Percentiles rank a stretch among this genome's conserved stretches.
Conservation (phyloP, 1,140 invertebrate genomes). For the Anastrepha ludens region DNA sequence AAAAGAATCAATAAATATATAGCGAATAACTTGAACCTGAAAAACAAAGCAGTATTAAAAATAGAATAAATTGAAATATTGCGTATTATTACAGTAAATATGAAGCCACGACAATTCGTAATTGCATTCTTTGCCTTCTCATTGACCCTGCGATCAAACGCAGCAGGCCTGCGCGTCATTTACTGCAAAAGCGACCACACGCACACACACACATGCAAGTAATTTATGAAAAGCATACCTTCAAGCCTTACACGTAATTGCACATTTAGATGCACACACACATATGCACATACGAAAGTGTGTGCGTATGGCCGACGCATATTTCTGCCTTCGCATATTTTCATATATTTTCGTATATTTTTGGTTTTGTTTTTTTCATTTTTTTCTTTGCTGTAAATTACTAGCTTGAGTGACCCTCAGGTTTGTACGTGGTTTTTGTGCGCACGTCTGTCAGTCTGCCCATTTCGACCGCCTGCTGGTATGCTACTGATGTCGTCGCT, state of each 20-base stretch:
- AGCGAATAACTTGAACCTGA: no score
- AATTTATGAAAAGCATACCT: background rate
- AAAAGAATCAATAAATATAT: no score
- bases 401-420: background rate
- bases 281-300: no score
- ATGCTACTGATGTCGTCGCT: slow-evolving; percentile 1
- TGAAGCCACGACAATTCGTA: background rate
- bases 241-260: no score
- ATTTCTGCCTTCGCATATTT: slow-evolving; percentile 6
- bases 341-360: no score
- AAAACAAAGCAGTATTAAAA: no score
- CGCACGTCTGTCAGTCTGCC: background rate
- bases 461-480: slow-evolving; percentile 5
- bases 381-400: background rate
- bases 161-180: background rate
- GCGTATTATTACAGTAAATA: background rate
- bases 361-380: background rate
- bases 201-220: background rate
- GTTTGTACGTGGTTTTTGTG: background rate
- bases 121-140: slow-evolving; percentile 39
- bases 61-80: background rate
- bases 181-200: background rate
- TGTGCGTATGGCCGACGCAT: background rate
- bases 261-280: no score
- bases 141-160: background rate